A percentile compares a stretch with the other conserved stretches of the same genome.
Evolutionary conservation across 53 echinoderm and acorn worm genomes (phyloP).

Genomic region (Pentamera pediparva): DNA sequence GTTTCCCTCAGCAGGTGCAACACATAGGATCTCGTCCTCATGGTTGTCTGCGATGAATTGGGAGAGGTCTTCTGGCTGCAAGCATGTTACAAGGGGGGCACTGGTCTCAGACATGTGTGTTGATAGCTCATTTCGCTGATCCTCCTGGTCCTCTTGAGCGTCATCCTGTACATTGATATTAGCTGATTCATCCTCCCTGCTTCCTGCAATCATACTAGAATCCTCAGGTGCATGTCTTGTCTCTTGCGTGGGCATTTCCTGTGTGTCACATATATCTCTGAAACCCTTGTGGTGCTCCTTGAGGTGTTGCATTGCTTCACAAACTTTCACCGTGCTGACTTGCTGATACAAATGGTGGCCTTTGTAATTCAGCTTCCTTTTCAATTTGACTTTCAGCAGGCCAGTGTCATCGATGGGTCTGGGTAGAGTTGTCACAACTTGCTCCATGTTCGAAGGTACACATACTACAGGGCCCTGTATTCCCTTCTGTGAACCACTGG

Average conservation of each 20-base stretch:
- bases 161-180: too few species aligned
- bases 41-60: conserved; percentile 37
- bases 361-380: conserved; percentile 58
- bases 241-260: too few species aligned
- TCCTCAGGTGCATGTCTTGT: too few species aligned
- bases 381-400: conserved; percentile 53
- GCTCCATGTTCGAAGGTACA: conserved; percentile 32
- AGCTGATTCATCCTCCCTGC: too few species aligned
- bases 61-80: conserved; percentile 51
- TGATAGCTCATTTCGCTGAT: too few species aligned
- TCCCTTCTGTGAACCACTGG: conserved; percentile 44
- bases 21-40: conserved; percentile 41
- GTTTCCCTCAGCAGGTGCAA: conserved; percentile 62
- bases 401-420: conserved; percentile 26
- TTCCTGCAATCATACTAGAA: too few species aligned
- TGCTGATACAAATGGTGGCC: conserved; percentile 54
- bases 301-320: too few species aligned
- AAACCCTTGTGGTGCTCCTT: too few species aligned
- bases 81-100: conserved; percentile 24
- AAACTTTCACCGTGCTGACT: too few species aligned
- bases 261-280: too few species aligned
- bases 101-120: too few species aligned
- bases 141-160: too few species aligned
- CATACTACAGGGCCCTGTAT: conserved; percentile 55
- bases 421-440: conserved; percentile 32